Conservation (phyloP, 1,140 invertebrate genomes). For the Philotrypesis tridentata region DNA sequence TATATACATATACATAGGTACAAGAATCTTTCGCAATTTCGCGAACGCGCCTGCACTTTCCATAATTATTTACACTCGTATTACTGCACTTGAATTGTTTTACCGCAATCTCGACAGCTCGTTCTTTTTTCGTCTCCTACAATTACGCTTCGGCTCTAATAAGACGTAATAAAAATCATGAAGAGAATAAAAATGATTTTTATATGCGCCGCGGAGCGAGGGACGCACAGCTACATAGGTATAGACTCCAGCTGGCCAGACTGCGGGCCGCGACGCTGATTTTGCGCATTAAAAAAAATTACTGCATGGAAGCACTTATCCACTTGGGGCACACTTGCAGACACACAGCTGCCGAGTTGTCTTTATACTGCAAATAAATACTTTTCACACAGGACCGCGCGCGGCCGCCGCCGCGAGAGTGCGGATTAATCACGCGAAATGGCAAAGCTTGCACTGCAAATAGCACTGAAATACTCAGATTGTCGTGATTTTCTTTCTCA, state of each 20-base stretch:
- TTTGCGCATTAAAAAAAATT: too few relatives aligned
- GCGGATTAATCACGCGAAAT: slow-evolving; percentile 4
- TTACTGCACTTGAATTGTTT: slow-evolving; percentile 31
- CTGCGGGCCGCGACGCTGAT: too few relatives aligned
- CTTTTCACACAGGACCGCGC: neutral
- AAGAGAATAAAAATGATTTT: too few relatives aligned
- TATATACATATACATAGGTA: too few relatives aligned
- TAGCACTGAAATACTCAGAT: slow-evolving; percentile 9
- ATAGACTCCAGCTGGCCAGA: too few relatives aligned
- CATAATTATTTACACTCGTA: slow-evolving; percentile 30
- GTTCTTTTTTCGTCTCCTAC: neutral
- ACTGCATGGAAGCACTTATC: neutral
- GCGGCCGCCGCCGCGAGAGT: too few relatives aligned
- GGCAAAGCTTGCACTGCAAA: too few relatives aligned
- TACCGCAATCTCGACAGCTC: slow-evolving; percentile 3
- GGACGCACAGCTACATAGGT: too few relatives aligned
- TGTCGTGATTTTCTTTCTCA: neutral
- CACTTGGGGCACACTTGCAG: neutral
- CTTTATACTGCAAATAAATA: slow-evolving; percentile 7
- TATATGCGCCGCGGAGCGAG: neutral
- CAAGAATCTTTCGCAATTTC: neutral
- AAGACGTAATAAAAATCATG: too few relatives aligned
- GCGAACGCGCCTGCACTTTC: neutral
- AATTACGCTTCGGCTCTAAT: slow-evolving; percentile 2
- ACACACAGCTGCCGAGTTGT: neutral